Percentiles rank a stretch among this genome's conserved stretches.
phyloP scores from a whole-genome alignment of 2,113 vertebrate species.

The Nanger granti region DNA sequence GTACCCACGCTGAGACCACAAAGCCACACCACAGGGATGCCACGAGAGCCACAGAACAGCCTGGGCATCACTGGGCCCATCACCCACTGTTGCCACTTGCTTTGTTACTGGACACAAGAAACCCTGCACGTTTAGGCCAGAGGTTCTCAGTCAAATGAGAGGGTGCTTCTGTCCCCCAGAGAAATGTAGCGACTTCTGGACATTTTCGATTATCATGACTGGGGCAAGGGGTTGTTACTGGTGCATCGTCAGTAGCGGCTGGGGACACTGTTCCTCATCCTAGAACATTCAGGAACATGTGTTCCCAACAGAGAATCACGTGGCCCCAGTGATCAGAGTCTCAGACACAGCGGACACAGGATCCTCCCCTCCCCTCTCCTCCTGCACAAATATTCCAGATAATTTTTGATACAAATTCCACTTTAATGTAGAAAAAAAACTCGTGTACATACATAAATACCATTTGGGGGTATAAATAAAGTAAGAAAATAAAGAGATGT shows the following conservation, averaged over 20 bases:
- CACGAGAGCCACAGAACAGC: neutral
- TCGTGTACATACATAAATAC: slow-evolving; percentile 78
- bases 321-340: neutral
- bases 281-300: no score
- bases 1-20: neutral
- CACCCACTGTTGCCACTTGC: rapidly evolving
- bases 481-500: slow-evolving; percentile 80
- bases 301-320: no score
- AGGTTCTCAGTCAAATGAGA: neutral
- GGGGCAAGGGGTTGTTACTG: no score
- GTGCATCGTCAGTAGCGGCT: no score
- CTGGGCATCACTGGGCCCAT: rapidly evolving
- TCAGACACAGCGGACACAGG: neutral
- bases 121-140: neutral
- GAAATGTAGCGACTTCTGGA: rapidly evolving
- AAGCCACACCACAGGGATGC: neutral
- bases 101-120: neutral
- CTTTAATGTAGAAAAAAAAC: slow-evolving; percentile 73
- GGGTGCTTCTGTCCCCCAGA: neutral
- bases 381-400: neutral
- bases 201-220: neutral
- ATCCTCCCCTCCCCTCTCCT: neutral
- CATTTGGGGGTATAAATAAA: slow-evolving; percentile 81
- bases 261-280: no score
- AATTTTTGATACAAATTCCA: neutral